Evolutionary conservation across 2,888 invertebrate species (phyloP).

Genomic region (Drosophila kambysellisi): DNA sequence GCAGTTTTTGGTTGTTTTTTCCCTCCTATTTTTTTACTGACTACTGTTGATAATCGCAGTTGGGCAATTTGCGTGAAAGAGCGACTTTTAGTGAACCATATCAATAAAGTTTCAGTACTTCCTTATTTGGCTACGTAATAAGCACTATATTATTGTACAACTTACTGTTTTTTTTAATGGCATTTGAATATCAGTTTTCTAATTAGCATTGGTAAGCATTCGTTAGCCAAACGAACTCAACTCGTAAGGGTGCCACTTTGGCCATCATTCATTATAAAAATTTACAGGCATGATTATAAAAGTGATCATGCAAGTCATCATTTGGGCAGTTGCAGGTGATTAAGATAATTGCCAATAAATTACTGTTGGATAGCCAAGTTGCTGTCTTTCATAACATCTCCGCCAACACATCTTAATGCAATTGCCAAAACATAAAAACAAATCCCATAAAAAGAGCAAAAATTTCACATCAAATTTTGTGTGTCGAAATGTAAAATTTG

Average conservation of each 20-base stretch:
- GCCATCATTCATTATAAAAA: neutral
- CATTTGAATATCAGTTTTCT: constrained; percentile 24
- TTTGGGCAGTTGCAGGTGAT: constrained; percentile 11
- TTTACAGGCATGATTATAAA: neutral
- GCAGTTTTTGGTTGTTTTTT: neutral
- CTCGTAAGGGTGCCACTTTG: neutral
- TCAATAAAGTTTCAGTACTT: constrained; percentile 23
- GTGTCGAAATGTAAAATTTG: neutral
- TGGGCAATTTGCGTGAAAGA: constrained; percentile 7
- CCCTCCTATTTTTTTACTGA: neutral
- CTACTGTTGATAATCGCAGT: constrained; percentile 11
- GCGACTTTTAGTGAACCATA: constrained; percentile 13
- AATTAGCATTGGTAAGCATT: neutral
- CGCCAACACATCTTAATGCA: constrained; percentile 9
- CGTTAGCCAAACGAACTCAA: constrained; percentile 11
- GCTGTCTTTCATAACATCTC: neutral
- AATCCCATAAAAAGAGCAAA: neutral
- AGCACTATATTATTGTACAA: constrained; percentile 2
- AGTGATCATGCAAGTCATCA: constrained; percentile 19
- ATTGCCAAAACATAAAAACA: neutral
- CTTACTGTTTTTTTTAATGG: constrained; percentile 1
- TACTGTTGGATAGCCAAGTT: neutral
- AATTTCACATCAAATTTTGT: neutral
- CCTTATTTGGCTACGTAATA: constrained; percentile 22
- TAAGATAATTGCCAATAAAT: constrained; percentile 11